Base-by-base conservation (phyloP, 92 coral and sea anemone species). In the Hydrozoanthus gracilis region DNA sequence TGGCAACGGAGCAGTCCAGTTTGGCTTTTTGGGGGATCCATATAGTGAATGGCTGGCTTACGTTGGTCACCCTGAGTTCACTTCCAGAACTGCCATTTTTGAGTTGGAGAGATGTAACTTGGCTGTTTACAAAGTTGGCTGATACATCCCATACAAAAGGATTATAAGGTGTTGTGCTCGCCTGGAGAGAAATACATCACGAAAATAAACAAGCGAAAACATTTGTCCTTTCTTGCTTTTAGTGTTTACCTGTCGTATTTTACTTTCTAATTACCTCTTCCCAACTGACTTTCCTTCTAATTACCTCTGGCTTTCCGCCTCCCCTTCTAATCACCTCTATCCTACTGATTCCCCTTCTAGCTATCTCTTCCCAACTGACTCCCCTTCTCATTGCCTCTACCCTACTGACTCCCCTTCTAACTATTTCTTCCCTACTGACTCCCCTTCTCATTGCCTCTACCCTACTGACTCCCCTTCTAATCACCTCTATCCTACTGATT, bases 71-170 rank as follows among this genome's bases (percentile, higher is more conserved):
- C 61, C 76, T 62, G 49, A 88, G n/a, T n/a, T 61, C 44, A 17
- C 47, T 50, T 5, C 91, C 87, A 12, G 82, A 35, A 18, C 58
- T 61, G 10, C 76, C 87, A 54, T 88, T 39, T 62, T 83, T 85
- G 44, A 88, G 47, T 14, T 82, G 83, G 5, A 88, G 77, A 5
- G 75, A 20, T 52, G 86, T 82, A 49, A 82, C 87, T 13, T 82
- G 62, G 44, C 87, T 88, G 62, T 88, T 50, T 3, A 88, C 91
- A 9, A 61, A 39, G 6, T 73, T 78, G 15, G 91, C 83, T 64
- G 87, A 73, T 8, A 18, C 62, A 75, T 88, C 82, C 91, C 91
- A 88, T 16, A 76, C 47, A 50, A 47, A 74, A 3, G 77, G 65
- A 20, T 88, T 88, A 67, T 55, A 78, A 7, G 60, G 71, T 55